Evolutionary conservation across 2,113 vertebrate species (phyloP).

Genomic region (Girardinichthys multiradiatus): DNA sequence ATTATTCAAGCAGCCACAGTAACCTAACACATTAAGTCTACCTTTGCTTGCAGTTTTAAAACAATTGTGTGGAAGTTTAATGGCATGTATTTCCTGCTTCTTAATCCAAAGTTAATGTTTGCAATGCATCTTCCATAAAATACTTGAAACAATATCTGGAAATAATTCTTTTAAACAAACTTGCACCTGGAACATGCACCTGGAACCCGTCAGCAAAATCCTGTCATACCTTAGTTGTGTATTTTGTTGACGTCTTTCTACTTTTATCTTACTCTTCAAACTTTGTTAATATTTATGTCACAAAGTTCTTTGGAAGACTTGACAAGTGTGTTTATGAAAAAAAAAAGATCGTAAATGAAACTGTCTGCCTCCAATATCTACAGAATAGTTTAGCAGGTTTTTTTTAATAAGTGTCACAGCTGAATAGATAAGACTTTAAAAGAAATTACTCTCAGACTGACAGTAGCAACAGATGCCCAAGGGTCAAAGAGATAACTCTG

Average conservation of each 20-base stretch:
- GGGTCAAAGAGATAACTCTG: conserved; percentile 35
- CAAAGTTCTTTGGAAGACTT: conserved; percentile 23
- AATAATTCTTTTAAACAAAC: conserved; percentile 5
- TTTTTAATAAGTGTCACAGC: conserved; percentile 21
- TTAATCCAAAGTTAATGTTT: conserved; percentile 16
- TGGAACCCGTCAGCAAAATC: conserved; percentile 22
- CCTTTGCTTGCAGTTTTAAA: conserved; percentile 40
- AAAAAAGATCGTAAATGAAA: conserved; percentile 27
- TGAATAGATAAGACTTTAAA: conserved; percentile 22
- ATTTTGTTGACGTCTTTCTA: conserved; percentile 4
- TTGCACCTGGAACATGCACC: conserved; percentile 14
- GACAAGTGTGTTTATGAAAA: conserved; percentile 36
- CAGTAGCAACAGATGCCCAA: conserved; percentile 34
- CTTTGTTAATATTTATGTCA: conserved; percentile 23
- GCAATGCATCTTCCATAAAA: conserved; percentile 8
- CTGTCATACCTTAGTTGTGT: conserved; percentile 3
- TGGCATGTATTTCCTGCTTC: conserved; percentile 14
- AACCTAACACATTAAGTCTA: conserved; percentile 53
- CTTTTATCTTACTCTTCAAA: conserved; percentile 4
- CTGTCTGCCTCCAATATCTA: conserved; percentile 28
- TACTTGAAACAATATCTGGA: background rate
- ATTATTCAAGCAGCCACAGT: conserved; percentile 61
- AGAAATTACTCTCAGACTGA: conserved; percentile 25
- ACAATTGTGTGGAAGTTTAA: conserved; percentile 22
- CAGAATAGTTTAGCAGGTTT: conserved; percentile 28